Evolutionary conservation across 1,140 invertebrate genomes (phyloP).

Genomic region (Platyura marginata): DNA sequence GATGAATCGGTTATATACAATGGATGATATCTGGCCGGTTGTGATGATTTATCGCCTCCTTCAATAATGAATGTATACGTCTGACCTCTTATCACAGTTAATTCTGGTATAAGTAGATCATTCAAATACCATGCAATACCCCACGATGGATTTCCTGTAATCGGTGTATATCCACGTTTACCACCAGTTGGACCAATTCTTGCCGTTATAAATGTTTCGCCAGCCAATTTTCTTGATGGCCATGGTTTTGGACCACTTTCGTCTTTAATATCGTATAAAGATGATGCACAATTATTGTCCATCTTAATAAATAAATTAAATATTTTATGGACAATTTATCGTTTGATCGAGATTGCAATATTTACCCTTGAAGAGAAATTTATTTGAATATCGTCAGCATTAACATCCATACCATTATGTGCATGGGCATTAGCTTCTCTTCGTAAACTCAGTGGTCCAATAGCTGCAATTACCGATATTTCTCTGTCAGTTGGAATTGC

Average conservation of each 20-base stretch:
- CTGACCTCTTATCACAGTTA: slow-evolving; percentile 72
- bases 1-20: slow-evolving; percentile 79
- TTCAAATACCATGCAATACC: slow-evolving; percentile 92
- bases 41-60: slow-evolving; percentile 49
- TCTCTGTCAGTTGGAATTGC: slow-evolving; percentile 44
- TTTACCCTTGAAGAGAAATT: slow-evolving; percentile 39
- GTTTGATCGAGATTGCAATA: background rate
- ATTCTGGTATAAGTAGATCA: slow-evolving; percentile 72
- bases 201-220: slow-evolving; percentile 44
- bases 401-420: slow-evolving; percentile 43
- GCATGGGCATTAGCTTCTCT: slow-evolving; percentile 69
- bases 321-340: background rate
- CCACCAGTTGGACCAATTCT: slow-evolving; percentile 71
- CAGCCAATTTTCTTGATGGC: slow-evolving; percentile 37
- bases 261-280: slow-evolving; percentile 26
- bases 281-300: slow-evolving; percentile 20
- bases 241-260: slow-evolving; percentile 40
- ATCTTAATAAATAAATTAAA: slow-evolving; percentile 9
- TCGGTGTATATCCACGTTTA: slow-evolving; percentile 54
- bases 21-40: slow-evolving; percentile 69
- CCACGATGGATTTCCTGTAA: slow-evolving; percentile 68
- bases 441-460: slow-evolving; percentile 58
- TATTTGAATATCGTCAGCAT: slow-evolving; percentile 50
- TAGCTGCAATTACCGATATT: slow-evolving; percentile 68
- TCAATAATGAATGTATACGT: slow-evolving; percentile 78